phyloP scores from a whole-genome alignment of 2,113 vertebrate species.

The Ellobius talpinus region DNA sequence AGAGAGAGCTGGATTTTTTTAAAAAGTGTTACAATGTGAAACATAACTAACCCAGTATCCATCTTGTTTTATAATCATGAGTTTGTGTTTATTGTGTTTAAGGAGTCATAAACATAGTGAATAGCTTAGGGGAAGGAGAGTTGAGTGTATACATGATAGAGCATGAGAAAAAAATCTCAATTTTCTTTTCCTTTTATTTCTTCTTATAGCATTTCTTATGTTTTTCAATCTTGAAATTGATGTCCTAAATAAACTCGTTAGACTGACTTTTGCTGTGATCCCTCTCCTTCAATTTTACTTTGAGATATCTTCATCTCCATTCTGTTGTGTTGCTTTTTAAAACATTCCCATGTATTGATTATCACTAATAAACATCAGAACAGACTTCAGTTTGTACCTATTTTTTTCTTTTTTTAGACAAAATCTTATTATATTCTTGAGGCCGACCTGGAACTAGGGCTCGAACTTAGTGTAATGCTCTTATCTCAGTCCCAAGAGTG shows the following conservation, averaged over 20 bases:
- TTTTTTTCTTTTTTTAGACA: not conserved
- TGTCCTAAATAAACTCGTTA: not conserved
- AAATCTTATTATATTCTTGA: not conserved
- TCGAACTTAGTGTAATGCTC: not conserved
- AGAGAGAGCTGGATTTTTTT: not conserved
- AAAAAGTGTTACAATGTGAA: not conserved
- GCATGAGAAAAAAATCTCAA: not conserved
- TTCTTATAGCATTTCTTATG: not conserved
- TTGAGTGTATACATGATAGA: not conserved
- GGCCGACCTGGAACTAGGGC: not conserved
- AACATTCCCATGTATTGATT: slow-evolving; percentile 44
- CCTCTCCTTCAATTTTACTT: slow-evolving; percentile 12
- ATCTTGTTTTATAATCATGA: not conserved
- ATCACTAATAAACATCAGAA: slow-evolving; percentile 49
- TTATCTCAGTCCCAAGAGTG: not conserved
- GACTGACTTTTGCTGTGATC: not conserved
- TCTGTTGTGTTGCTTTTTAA: slow-evolving; percentile 38
- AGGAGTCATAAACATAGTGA: not conserved
- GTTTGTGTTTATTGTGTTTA: slow-evolving; percentile 40
- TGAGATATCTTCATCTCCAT: not conserved
- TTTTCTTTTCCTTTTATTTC: slow-evolving; percentile 31
- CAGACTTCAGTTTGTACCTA: not conserved
- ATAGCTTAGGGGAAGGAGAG: not conserved
- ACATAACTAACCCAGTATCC: not conserved
- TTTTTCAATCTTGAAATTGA: not conserved